Evolutionary conservation across 2,888 invertebrate genomes (phyloP).

Genomic region (Coelopa pilipes): DNA sequence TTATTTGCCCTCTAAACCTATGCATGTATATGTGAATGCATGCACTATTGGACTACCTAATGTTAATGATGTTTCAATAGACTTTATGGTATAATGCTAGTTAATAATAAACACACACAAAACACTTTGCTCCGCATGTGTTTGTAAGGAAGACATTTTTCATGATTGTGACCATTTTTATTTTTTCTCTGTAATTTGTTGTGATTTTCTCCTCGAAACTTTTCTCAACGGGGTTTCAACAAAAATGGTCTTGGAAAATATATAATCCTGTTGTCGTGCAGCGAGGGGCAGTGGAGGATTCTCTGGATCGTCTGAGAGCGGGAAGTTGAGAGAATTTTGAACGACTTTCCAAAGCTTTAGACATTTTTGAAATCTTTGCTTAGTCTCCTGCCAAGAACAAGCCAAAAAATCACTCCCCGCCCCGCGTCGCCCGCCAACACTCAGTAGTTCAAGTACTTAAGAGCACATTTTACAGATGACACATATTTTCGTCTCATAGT

Average conservation of each 20-base stretch:
- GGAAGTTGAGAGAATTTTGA: too few species aligned
- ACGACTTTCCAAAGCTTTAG: too few species aligned
- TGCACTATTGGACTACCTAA: conserved; percentile 3
- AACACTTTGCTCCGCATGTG: conserved; percentile 38
- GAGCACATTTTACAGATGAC: not conserved
- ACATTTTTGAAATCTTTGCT: not conserved
- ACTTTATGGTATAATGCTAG: conserved; percentile 19
- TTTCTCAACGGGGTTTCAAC: conserved; percentile 49
- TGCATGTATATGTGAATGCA: conserved; percentile 18
- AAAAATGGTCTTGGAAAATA: conserved; percentile 22
- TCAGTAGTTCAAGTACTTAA: not conserved
- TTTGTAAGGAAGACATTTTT: conserved; percentile 57
- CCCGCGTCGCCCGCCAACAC: too few species aligned
- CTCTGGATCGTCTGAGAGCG: too few species aligned
- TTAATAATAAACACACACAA: conserved; percentile 40
- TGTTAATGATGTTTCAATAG: not conserved
- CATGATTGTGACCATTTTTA: conserved; percentile 58
- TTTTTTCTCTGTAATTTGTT: conserved; percentile 8
- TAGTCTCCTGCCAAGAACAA: too few species aligned
- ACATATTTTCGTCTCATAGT: too few species aligned
- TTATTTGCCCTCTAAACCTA: conserved; percentile 13
- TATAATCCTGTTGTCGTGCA: not conserved
- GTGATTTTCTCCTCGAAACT: not conserved
- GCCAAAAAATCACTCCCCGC: too few species aligned
- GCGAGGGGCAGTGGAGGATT: too few species aligned